These are phyloP conservation scores for Leptocoma aspasia DNA, from an alignment of 2,113 vertebrate species.

Conservation along the genomic window DNA sequence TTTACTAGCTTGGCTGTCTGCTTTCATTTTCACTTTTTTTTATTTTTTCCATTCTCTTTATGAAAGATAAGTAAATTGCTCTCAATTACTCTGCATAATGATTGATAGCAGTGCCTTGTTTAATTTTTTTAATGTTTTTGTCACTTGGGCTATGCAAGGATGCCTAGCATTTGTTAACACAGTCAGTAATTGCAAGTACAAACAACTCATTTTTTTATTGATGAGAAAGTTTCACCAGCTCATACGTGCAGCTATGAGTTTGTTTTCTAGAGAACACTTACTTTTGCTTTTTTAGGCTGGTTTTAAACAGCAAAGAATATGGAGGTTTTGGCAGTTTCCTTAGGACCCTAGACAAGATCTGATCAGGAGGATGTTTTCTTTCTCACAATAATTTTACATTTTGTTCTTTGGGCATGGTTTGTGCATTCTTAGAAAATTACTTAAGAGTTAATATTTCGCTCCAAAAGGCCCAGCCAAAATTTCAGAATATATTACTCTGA, in stretches of 20 bases:
- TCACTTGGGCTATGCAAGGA: background rate
- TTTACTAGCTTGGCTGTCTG: background rate
- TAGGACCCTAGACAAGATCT: background rate
- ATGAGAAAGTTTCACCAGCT: background rate
- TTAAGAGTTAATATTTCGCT: background rate
- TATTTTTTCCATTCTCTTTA: background rate
- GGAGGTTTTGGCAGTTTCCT: background rate
- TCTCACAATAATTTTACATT: background rate
- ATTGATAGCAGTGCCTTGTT: background rate
- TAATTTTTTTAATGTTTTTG: background rate
- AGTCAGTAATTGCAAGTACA: background rate
- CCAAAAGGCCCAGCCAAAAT: background rate
- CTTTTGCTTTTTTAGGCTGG: background rate
- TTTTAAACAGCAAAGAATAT: background rate
- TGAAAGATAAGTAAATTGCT: background rate
- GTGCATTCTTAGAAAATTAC: background rate
- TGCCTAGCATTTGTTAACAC: background rate
- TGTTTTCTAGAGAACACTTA: background rate
- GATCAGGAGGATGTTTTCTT: background rate
- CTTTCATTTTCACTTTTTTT: background rate
- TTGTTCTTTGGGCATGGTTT: background rate
- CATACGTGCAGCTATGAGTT: background rate
- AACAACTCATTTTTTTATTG: background rate
- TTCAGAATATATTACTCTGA: background rate
- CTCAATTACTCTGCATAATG: background rate